phyloP scores from a whole-genome alignment of 2,797 vertebrate species.

The Ctenosaura bakeri region DNA sequence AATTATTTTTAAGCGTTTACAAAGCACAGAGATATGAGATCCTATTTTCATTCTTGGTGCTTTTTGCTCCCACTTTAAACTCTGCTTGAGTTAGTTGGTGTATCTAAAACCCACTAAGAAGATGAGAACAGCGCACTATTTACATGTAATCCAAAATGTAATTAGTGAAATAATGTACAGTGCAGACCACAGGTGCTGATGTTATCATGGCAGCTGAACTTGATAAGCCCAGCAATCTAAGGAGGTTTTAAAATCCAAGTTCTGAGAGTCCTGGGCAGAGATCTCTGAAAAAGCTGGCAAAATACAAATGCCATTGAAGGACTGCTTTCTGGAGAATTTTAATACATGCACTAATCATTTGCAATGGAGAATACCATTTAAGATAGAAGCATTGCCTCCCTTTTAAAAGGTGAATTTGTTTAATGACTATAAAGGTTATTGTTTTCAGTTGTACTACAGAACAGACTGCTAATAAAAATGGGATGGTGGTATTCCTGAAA shows the following conservation, averaged over 20 bases:
- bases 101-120: constrained; percentile 27
- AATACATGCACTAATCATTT: constrained; percentile 51
- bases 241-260: constrained; percentile 18
- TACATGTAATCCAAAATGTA: constrained; percentile 41
- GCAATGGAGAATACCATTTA: constrained; percentile 57
- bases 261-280: constrained; percentile 21
- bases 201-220: constrained; percentile 22
- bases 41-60: background rate
- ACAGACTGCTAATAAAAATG: constrained; percentile 18
- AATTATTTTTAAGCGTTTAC: background rate
- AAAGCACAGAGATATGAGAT: constrained; percentile 9
- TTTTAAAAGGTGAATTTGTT: constrained; percentile 55
- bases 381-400: constrained; percentile 58
- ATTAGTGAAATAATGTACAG: background rate
- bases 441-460: background rate
- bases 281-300: constrained; percentile 52
- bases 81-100: constrained; percentile 23
- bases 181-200: constrained; percentile 5
- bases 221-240: constrained; percentile 38
- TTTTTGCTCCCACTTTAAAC: background rate
- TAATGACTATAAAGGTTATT: accelerated
- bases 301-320: constrained; percentile 47
- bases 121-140: background rate
- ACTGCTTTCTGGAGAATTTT: constrained; percentile 59
- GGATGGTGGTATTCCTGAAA: too few relatives aligned